Percentiles rank a stretch among this genome's conserved stretches.
Conservation (phyloP, 2,888 invertebrate species). For the Ganaspis brasiliensis region DNA sequence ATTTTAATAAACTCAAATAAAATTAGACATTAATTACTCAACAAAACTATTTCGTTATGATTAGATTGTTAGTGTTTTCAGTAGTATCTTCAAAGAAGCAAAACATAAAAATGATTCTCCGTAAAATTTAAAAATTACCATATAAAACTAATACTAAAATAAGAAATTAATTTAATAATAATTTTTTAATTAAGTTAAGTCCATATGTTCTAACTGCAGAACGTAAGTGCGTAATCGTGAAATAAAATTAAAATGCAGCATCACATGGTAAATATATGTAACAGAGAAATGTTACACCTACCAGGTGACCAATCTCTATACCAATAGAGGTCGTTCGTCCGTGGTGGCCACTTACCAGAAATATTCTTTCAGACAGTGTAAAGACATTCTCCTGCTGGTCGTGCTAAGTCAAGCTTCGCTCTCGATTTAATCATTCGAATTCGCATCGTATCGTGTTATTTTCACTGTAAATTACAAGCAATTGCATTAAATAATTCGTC, state of each 20-base stretch:
- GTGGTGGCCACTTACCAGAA: conserved; percentile 29
- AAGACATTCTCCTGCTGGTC: conserved; percentile 57
- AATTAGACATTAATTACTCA: too few species aligned
- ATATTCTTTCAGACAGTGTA: conserved; percentile 23
- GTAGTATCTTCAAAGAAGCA: too few species aligned
- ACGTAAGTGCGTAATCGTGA: background rate
- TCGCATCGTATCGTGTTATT: background rate
- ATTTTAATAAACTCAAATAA: too few species aligned
- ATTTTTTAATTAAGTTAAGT: too few species aligned
- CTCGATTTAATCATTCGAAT: conserved; percentile 4
- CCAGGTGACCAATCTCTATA: conserved; percentile 1
- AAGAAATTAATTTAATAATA: too few species aligned
- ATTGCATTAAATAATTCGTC: background rate
- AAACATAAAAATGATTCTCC: too few species aligned
- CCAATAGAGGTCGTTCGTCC: conserved; percentile 23
- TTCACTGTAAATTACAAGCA: background rate
- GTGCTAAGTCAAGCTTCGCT: conserved; percentile 28
- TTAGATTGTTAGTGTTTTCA: too few species aligned
- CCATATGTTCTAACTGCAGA: too few species aligned
- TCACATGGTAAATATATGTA: background rate
- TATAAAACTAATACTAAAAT: too few species aligned
- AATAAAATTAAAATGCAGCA: conserved; percentile 8
- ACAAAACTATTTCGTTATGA: too few species aligned
- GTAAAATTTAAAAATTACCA: too few species aligned
- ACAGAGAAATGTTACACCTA: conserved; percentile 53